Conservation (phyloP, 2,797 vertebrate species). For the Etheostoma perlongum region DNA sequence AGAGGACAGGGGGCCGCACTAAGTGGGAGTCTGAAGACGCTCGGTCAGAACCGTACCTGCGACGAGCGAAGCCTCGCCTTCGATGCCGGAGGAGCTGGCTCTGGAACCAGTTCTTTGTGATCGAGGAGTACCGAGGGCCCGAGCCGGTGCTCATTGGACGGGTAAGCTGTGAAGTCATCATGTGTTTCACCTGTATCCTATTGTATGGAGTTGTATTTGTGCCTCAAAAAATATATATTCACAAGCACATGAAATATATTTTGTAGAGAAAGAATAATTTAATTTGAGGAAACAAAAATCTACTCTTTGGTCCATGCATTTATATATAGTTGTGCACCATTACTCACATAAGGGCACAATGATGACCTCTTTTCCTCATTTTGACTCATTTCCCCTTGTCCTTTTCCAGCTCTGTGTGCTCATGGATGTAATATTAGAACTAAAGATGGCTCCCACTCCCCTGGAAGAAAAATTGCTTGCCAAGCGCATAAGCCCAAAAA, state of each 20-base stretch:
- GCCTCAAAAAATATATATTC: background rate
- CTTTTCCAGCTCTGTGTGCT: background rate
- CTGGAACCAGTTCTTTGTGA: slow-evolving; percentile 97
- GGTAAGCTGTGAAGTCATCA: slow-evolving; percentile 81
- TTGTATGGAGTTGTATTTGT: background rate
- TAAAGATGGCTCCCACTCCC: background rate
- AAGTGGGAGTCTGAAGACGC: slow-evolving; percentile 58
- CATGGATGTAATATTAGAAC: background rate
- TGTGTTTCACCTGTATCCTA: slow-evolving; percentile 24
- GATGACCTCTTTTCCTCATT: slow-evolving; percentile 22
- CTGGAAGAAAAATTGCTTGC: background rate
- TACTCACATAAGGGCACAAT: background rate
- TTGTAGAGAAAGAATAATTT: slow-evolving; percentile 7
- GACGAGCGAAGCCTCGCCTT: slow-evolving; percentile 56
- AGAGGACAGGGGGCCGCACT: slow-evolving; percentile 37
- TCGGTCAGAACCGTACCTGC: slow-evolving; percentile 24
- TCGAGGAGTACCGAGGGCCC: slow-evolving; percentile 93
- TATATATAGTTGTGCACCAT: slow-evolving; percentile 3
- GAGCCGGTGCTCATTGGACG: slow-evolving; percentile 94
- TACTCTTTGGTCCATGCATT: slow-evolving; percentile 3
- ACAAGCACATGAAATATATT: background rate
- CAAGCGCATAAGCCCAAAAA: background rate
- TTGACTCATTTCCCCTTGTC: slow-evolving; percentile 9
- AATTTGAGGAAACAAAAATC: slow-evolving; percentile 19
- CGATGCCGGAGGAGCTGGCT: slow-evolving; percentile 92